Evolutionary conservation across 2,113 vertebrate species (phyloP).

Genomic region (Coptodon bakossiorum): DNA sequence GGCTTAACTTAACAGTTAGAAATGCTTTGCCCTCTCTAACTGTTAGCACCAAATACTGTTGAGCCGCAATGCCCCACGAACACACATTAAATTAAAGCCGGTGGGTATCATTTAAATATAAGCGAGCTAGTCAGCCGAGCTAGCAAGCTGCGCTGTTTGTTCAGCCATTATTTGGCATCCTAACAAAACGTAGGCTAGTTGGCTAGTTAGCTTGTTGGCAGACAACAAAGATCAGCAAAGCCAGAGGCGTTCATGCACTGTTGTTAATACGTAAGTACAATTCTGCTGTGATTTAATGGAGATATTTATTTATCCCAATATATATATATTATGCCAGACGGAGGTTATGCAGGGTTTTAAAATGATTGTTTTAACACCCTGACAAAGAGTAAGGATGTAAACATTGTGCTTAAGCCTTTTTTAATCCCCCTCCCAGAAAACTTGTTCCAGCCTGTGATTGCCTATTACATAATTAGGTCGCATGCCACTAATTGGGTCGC

Average conservation of each 20-base stretch:
- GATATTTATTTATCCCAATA: neutral
- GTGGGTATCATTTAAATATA: neutral
- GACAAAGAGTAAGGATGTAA: neutral
- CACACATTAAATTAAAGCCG: neutral
- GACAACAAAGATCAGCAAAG: constrained; percentile 56
- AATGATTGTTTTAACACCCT: neutral
- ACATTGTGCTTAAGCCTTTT: neutral
- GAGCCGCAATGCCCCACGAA: neutral
- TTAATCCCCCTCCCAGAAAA: neutral
- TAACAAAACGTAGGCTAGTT: constrained; percentile 64
- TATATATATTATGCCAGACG: neutral
- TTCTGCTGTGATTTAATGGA: neutral
- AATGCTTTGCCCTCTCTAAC: neutral
- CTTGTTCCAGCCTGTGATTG: neutral
- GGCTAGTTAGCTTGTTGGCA: constrained; percentile 36
- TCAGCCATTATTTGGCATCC: constrained; percentile 60
- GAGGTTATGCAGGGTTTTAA: neutral
- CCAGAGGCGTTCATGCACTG: neutral
- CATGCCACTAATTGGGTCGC: neutral
- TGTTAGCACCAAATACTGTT: neutral
- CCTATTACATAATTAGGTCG: constrained; percentile 23
- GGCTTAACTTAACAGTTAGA: constrained; percentile 14
- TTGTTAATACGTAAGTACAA: neutral
- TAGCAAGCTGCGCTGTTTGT: neutral
- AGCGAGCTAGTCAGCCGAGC: neutral